Conservation (phyloP, 2,113 vertebrate species). For the Centropristis striata region DNA sequence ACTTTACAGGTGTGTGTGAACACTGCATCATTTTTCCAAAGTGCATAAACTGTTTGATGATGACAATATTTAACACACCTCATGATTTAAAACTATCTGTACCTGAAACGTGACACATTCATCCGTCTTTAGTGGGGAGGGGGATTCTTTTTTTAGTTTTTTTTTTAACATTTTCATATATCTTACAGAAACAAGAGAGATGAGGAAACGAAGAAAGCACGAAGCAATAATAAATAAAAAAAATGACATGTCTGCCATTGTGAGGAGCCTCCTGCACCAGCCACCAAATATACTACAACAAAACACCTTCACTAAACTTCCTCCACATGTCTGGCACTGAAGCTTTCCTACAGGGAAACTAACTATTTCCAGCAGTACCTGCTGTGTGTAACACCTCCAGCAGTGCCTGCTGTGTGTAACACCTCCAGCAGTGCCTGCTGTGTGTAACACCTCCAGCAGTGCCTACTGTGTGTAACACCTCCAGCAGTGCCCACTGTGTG, state of each 20-base stretch:
- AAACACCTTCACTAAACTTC: conserved; percentile 52
- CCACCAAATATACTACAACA: conserved; percentile 1
- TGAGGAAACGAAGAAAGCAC: conserved; percentile 29
- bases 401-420: conserved; percentile 49
- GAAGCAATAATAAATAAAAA: conserved; percentile 58
- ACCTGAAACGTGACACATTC: conserved; percentile 68
- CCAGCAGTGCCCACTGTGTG: conserved; percentile 51
- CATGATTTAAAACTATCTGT: conserved; percentile 14
- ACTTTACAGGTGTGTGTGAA: conserved; percentile 11
- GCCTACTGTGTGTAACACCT: conserved; percentile 48
- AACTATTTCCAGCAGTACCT: conserved; percentile 58
- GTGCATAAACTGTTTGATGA: conserved; percentile 31
- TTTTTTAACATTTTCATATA: conserved; percentile 34
- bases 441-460: conserved; percentile 54
- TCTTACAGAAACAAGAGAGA: conserved; percentile 40
- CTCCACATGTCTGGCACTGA: conserved; percentile 62
- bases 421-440: conserved; percentile 60
- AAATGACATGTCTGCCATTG: conserved; percentile 11
- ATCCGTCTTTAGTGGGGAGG: conserved; percentile 55
- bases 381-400: conserved; percentile 54
- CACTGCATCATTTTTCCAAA: conserved; percentile 38
- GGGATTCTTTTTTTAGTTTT: too few relatives aligned
- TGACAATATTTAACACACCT: conserved; percentile 17
- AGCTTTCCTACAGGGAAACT: conserved; percentile 9
- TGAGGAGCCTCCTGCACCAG: conserved; percentile 22